phyloP scores from a whole-genome alignment of 2,888 invertebrate genomes.

The Cheilosia grossa region DNA sequence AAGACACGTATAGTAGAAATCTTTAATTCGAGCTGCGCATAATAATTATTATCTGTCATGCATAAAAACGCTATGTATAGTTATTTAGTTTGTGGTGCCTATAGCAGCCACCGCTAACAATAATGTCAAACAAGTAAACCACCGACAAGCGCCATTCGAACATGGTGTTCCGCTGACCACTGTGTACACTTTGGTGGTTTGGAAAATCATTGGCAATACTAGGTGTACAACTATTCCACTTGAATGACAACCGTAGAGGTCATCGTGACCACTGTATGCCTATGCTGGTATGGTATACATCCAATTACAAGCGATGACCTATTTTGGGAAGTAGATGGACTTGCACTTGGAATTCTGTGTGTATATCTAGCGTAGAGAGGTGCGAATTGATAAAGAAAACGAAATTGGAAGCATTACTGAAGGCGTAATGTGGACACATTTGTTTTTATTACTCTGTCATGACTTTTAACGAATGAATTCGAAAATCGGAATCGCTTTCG shows the following conservation, averaged over 20 bases:
- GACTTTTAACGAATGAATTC: slow-evolving; percentile 23
- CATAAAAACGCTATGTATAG: slow-evolving; percentile 51
- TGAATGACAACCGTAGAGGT: slow-evolving; percentile 59
- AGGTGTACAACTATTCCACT: slow-evolving; percentile 20
- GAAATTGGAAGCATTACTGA: slow-evolving; percentile 43
- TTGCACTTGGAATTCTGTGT: slow-evolving; percentile 47
- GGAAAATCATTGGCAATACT: slow-evolving; percentile 24
- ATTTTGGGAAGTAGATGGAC: slow-evolving; percentile 48
- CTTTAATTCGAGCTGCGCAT: slow-evolving; percentile 2
- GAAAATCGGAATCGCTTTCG: slow-evolving; percentile 14
- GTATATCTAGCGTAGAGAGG: slow-evolving; percentile 28
- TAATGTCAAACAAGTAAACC: slow-evolving; percentile 59
- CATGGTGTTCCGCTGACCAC: slow-evolving; percentile 53
- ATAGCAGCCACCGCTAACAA: slow-evolving; percentile 45
- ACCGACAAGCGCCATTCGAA: slow-evolving; percentile 31
- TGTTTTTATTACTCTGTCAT: slow-evolving; percentile 22
- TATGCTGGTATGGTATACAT: slow-evolving; percentile 21
- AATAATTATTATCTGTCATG: slow-evolving; percentile 18
- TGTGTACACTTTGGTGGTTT: slow-evolving; percentile 19
- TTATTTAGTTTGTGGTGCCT: slow-evolving; percentile 28
- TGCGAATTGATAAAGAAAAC: slow-evolving; percentile 66
- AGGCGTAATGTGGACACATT: slow-evolving; percentile 48
- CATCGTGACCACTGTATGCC: slow-evolving; percentile 51
- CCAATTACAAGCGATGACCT: slow-evolving; percentile 56
- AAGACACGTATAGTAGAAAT: neutral